phyloP scores from a whole-genome alignment of 2,113 vertebrate genomes.

The Phylloscopus trochiloides region DNA sequence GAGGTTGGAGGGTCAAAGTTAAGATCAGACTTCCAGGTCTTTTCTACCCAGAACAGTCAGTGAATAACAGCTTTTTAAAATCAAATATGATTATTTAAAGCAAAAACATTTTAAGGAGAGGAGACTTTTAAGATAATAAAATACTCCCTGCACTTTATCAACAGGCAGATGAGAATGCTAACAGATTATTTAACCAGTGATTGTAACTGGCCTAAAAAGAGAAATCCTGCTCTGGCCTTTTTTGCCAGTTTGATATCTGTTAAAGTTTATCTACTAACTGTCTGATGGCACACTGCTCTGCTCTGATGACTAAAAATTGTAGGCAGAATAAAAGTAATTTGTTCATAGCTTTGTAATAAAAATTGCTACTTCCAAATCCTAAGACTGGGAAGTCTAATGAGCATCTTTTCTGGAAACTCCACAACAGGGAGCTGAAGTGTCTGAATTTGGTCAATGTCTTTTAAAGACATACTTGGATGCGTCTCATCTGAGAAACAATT shows the following conservation, averaged over 20 bases:
- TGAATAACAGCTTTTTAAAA: background rate
- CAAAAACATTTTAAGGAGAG: background rate
- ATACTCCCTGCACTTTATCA: background rate
- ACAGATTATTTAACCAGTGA: background rate
- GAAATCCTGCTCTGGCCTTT: background rate
- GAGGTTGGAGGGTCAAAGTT: background rate
- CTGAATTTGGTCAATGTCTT: background rate
- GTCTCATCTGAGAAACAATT: background rate
- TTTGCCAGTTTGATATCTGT: background rate
- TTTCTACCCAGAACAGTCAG: background rate
- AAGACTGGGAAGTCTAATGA: background rate
- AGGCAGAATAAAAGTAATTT: background rate
- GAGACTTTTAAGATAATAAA: background rate
- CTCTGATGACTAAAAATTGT: background rate
- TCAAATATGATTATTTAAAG: background rate
- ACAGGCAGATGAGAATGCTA: background rate
- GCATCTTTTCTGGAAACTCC: background rate
- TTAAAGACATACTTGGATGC: background rate
- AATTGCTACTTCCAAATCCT: background rate
- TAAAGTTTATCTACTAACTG: background rate
- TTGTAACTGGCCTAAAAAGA: background rate
- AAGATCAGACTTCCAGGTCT: background rate
- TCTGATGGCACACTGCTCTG: background rate
- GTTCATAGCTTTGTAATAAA: background rate
- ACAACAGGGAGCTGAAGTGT: background rate